Evolutionary conservation across 2,113 vertebrate species (phyloP), one percentile per base, ranked within the genome.

Genomic region (Alligator mississippiensis): DNA sequence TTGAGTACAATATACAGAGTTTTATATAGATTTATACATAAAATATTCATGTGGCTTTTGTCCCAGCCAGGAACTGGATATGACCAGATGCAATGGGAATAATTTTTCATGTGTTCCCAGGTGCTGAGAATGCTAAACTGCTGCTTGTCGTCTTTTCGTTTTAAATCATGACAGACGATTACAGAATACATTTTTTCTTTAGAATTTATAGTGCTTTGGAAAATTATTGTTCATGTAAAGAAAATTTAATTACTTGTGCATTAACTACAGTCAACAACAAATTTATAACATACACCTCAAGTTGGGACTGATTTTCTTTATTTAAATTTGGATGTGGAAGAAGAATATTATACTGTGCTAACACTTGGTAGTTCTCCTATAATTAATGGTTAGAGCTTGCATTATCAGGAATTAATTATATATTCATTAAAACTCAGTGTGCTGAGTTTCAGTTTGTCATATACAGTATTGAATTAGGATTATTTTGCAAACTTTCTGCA

Each of bases 11-110:
- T 96, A 82, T 87, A 27, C 81, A 81, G 94, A 92, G 93, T 96
- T 96, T 96, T 95, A 92, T 95, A 97, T 95, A 96, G 97, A 97
- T 97, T 97, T 96, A 94, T 95, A 82, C 93, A 95, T 97, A 94
- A 97, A 97, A 97, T 96, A 96, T 95, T 93, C 85, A 94, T 89
- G 63, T 95, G 95, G 64, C 95, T 93, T 97, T 97, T 95, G 95
- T 97, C 96, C 95, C 92, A 97, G 62, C 81, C 89, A 92, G 72
- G 64, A 96, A 80, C 93, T 96, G 85, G 82, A 85, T 97, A 96
- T 96, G 96, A 94, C 94, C 94, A 70, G 87, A 90, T 97, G 90
- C 83, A 21, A 3, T 59, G 84, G 97, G 90, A 90, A 15, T 90
- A 91, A 95, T 97, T 96, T 97, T 96, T 98, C 96, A 91, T 78